Percentiles rank a stretch among this genome's conserved stretches.
phyloP scores from a whole-genome alignment of 2,888 invertebrate species.

The Pomacea canaliculata region DNA sequence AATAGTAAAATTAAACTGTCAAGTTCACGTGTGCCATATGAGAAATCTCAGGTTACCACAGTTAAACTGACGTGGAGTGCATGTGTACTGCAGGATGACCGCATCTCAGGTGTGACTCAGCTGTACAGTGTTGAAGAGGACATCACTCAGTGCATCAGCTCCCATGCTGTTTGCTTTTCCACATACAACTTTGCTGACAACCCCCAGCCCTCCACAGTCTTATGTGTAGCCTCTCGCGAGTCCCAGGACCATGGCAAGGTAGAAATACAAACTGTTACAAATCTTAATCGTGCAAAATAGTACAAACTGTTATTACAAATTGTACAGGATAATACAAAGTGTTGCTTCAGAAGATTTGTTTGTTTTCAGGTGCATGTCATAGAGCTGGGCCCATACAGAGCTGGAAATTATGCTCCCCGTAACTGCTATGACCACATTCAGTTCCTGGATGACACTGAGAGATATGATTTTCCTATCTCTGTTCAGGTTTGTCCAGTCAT shows the following conservation, averaged over 20 bases:
- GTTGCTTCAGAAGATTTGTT: not conserved
- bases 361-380: slow-evolving; percentile 66
- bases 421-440: slow-evolving; percentile 66
- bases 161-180: slow-evolving; percentile 68
- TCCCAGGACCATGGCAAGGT: slow-evolving; percentile 66
- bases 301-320: no score
- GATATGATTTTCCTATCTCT: slow-evolving; percentile 69
- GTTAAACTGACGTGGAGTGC: no score
- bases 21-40: no score
- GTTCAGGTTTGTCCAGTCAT: slow-evolving; percentile 46
- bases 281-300: no score
- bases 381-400: slow-evolving; percentile 68
- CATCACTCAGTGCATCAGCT: slow-evolving; percentile 68
- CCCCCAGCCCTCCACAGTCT: slow-evolving; percentile 63
- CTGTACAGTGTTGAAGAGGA: slow-evolving; percentile 67
- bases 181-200: slow-evolving; percentile 68
- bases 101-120: slow-evolving; percentile 68
- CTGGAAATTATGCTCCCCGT: slow-evolving; percentile 67
- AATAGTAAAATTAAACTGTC: no score
- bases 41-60: no score
- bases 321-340: no score
- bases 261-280: not conserved
- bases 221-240: slow-evolving; percentile 66
- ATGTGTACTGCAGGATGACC: slow-evolving; percentile 57
- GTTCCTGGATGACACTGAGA: slow-evolving; percentile 62